Base-by-base conservation (phyloP, 2,888 invertebrate genomes). In the Omphaloscelis lunosa region DNA sequence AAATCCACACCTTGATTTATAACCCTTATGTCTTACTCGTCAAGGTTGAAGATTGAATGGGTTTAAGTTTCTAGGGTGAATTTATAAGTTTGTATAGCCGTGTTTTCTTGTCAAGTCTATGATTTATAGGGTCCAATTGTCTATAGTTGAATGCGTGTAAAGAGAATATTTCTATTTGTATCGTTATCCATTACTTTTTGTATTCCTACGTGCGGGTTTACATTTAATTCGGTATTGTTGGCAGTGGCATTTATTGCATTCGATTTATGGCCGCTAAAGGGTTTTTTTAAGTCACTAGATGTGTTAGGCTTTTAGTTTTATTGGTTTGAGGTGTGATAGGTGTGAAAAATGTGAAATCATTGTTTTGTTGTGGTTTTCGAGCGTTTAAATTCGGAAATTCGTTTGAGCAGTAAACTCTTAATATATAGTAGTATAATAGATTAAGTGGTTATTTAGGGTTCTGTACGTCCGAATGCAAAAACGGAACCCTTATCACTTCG, bases 71-170 rank as follows among this genome's bases (percentile, higher is more conserved):
- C 45, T 6, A 6, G 68, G 27, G 41, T 78, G 72, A 48, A 74
- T 75, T 70, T 80, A 67, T 86, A 90, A 76, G 78, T 90, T 94
- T 90, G 93, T 88, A 82, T 59, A 79, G 83, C 90, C 88, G 91
- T 93, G 93, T 95, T 95, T 95, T 95, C 95, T 95, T 95, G 96
- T 96, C 95, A 95, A 93, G 92, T 94, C 93, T 94, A 94, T 96
- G 96, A 96, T 96, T 96, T 96, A 96, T 96, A 90, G 86, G 89
- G 79, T 90, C 89, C 95, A 93, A 96, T 96, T 96, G 96, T 96
- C 95, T 96, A 95, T 95, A 95, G 92, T 89, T 92, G 92, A 93
- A 94, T 94, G 95, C 95, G 93, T 95, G 95, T 95, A 95, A 95
- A 95, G 94, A 95, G 94, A 95, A 94, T 94, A 93, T 94, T 95